These are phyloP conservation scores for Harlomillsia oculata DNA, from an alignment of 1,140 invertebrate genomes.

Conservation along the genomic window DNA sequence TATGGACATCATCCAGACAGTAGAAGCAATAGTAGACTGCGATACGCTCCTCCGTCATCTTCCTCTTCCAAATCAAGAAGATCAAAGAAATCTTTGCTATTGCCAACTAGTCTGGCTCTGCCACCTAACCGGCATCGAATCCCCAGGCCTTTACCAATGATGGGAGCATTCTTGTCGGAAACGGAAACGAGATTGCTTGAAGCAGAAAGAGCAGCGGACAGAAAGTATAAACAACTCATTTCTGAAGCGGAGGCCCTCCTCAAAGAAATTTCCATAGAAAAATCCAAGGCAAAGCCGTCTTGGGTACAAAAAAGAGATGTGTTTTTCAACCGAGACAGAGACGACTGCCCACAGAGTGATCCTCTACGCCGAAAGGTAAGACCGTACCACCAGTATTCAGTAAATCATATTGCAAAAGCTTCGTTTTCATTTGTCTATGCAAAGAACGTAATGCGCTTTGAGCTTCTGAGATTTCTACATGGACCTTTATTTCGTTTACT, in stretches of 20 bases:
- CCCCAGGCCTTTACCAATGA: constrained; percentile 2
- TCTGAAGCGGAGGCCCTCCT: constrained; percentile 31
- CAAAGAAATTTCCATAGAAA: constrained; percentile 29
- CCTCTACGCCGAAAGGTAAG: constrained; percentile 31
- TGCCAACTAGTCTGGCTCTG: background rate
- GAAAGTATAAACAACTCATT: constrained; percentile 32
- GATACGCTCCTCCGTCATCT: background rate
- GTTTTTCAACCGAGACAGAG: constrained; percentile 11
- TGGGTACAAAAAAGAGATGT: constrained; percentile 9
- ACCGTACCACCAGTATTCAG: background rate
- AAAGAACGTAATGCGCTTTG: too few species aligned
- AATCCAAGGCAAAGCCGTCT: background rate
- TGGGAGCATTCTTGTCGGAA: constrained; percentile 28
- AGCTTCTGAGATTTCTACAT: too few species aligned
- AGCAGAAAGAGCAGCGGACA: constrained; percentile 18
- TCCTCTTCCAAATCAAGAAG: constrained; percentile 17
- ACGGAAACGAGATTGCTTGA: constrained; percentile 32
- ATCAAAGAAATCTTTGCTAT: constrained; percentile 15
- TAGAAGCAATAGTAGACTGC: background rate
- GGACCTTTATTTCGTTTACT: constrained; percentile 1
- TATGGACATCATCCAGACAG: too few species aligned
- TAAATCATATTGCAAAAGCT: background rate
- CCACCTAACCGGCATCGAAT: constrained; percentile 6
- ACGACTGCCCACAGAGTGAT: constrained; percentile 36
- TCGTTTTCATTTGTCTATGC: background rate